Conservation (phyloP, 2,797 vertebrate species). For the Arremon brunneinucha region DNA sequence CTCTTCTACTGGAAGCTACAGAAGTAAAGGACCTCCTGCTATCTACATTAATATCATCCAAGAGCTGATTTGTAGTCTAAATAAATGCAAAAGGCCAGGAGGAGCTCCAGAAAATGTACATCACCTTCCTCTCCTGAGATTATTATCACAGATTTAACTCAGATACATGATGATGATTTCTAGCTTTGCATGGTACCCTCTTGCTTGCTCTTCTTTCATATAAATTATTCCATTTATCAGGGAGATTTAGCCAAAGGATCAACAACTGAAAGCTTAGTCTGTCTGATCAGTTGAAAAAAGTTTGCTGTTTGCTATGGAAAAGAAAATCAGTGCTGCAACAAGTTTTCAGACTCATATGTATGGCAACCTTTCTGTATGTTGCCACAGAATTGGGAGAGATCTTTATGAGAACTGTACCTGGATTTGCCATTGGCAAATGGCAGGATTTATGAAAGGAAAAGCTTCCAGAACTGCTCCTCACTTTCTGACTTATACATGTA, state of each 20-base stretch:
- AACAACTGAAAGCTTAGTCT: not conserved
- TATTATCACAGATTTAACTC: conserved; percentile 34
- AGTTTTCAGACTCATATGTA: not conserved
- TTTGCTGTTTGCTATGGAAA: not conserved
- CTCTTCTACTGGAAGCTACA: not conserved
- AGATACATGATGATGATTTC: not conserved
- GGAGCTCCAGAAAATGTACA: not conserved
- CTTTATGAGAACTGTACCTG: not conserved
- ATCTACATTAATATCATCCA: not conserved
- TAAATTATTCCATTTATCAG: not conserved
- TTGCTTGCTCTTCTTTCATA: conserved; percentile 9
- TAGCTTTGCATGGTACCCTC: not conserved
- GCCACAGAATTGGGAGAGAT: not conserved
- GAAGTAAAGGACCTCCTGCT: not conserved
- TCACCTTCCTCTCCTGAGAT: not conserved
- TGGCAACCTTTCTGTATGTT: not conserved
- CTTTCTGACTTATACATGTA: not conserved
- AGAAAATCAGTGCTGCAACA: not conserved
- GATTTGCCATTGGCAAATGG: not conserved
- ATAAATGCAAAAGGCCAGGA: conserved; percentile 18
- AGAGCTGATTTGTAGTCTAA: not conserved
- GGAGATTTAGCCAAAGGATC: not conserved
- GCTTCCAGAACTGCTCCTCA: not conserved
- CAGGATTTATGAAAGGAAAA: not conserved
- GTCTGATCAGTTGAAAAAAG: conserved; percentile 37